phyloP scores from a whole-genome alignment of 2,797 vertebrate genomes.

The Galago senegalensis region DNA sequence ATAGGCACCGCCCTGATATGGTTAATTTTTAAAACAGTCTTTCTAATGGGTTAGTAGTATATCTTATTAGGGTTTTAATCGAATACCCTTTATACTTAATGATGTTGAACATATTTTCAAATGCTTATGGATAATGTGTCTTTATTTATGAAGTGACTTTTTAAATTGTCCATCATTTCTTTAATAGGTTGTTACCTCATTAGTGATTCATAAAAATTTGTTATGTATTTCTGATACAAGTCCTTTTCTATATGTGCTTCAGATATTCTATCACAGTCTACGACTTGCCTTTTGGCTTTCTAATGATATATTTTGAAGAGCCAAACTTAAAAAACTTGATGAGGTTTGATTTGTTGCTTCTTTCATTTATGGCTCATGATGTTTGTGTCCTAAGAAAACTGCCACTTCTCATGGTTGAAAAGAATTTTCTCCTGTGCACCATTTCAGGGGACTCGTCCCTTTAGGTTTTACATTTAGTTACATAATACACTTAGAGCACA shows the following conservation, averaged over 20 bases:
- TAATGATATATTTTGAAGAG: background rate
- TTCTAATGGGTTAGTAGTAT: background rate
- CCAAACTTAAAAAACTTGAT: conserved; percentile 11
- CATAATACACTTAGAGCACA: background rate
- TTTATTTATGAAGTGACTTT: background rate
- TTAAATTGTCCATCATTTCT: background rate
- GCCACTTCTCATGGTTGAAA: background rate
- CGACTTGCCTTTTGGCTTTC: conserved; percentile 4
- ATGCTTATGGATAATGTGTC: background rate
- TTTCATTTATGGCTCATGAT: background rate
- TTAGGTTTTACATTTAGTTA: conserved; percentile 23
- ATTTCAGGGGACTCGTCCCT: background rate
- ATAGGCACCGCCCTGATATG: too few relatives aligned
- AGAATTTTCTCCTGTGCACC: background rate
- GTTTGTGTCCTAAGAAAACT: background rate
- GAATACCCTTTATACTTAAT: background rate
- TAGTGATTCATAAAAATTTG: conserved; percentile 17
- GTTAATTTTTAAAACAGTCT: background rate
- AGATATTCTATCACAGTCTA: conserved; percentile 5
- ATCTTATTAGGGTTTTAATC: background rate
- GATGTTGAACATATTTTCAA: background rate
- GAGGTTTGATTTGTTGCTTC: background rate
- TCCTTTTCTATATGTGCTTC: background rate
- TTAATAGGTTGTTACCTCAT: background rate
- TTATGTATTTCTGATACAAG: background rate